These are phyloP conservation scores for Piliocolobus tephrosceles DNA, from an alignment of 2,113 vertebrate genomes.

Conservation along the genomic window DNA sequence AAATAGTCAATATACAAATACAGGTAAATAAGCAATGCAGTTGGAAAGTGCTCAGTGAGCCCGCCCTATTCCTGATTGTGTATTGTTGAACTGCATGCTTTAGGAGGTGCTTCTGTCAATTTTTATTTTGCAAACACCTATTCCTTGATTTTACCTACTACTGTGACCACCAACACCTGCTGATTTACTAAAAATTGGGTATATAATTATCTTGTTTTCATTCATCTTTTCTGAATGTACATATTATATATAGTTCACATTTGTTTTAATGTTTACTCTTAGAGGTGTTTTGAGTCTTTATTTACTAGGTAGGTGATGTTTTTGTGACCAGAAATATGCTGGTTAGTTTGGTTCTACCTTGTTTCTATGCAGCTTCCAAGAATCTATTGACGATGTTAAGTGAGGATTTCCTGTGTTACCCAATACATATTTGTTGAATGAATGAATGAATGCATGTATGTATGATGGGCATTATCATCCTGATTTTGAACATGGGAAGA, in stretches of 20 bases:
- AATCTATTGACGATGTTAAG: background rate
- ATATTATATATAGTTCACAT: background rate
- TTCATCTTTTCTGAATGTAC: background rate
- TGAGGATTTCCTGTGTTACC: background rate
- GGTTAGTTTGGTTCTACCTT: background rate
- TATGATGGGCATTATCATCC: background rate
- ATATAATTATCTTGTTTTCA: background rate
- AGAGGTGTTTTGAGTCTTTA: background rate
- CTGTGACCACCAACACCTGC: background rate
- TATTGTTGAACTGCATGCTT: background rate
- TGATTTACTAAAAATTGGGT: background rate
- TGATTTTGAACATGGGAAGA: background rate
- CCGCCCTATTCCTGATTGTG: background rate
- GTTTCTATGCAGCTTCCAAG: background rate
- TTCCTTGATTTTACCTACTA: background rate
- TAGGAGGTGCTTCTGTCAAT: background rate
- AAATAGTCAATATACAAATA: background rate
- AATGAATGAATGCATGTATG: background rate
- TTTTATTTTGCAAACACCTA: background rate
- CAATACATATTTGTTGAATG: background rate
- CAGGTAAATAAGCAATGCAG: background rate
- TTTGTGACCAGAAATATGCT: background rate
- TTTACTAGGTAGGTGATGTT: background rate
- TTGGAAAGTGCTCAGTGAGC: background rate
- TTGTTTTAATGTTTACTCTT: background rate